Evolutionary conservation across 2,113 vertebrate species (phyloP).

Genomic region (Nyctibius bracteatus): DNA sequence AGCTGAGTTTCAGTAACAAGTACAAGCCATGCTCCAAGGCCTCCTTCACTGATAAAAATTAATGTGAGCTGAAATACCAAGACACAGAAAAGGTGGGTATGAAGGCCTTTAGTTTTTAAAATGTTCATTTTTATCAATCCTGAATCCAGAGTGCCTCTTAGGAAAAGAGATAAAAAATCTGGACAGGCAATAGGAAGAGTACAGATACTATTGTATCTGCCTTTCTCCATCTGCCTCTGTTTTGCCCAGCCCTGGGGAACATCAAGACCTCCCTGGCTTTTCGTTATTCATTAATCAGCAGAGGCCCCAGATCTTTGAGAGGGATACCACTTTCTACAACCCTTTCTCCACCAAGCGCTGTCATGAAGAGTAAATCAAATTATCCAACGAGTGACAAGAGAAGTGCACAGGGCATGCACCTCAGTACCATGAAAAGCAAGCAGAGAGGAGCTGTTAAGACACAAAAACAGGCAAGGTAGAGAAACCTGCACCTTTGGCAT

Average conservation of each 20-base stretch:
- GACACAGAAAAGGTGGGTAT: not conserved
- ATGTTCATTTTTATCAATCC: not conserved
- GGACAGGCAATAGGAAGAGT: not conserved
- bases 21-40: not conserved
- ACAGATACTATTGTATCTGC: not conserved
- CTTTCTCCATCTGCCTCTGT: not conserved
- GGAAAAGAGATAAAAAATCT: not conserved
- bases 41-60: not conserved
- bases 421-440: not conserved
- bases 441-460: not conserved
- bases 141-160: not conserved
- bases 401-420: not conserved
- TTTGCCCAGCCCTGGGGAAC: not conserved
- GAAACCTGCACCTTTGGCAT: not conserved
- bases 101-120: not conserved
- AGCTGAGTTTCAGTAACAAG: not conserved
- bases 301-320: not conserved
- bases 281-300: not conserved
- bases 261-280: not conserved
- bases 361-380: not conserved
- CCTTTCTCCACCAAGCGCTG: not conserved
- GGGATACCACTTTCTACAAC: not conserved
- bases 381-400: not conserved
- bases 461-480: not conserved
- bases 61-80: not conserved